Conservation (phyloP, 1,140 invertebrate species). For the Drosophila rufa region DNA sequence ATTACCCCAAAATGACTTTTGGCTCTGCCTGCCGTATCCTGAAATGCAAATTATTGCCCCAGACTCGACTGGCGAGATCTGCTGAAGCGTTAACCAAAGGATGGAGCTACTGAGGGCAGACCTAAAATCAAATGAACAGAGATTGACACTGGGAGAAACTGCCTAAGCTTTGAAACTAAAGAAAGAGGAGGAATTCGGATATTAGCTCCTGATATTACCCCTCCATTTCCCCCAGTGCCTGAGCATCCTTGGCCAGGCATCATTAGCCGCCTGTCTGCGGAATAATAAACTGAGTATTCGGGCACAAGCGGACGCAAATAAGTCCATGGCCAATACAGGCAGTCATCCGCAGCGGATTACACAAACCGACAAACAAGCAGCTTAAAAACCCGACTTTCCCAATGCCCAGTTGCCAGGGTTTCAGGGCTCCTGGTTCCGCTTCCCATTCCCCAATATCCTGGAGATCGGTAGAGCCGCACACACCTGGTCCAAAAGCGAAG, state of each 20-base stretch:
- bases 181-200: no score
- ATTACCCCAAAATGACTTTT: constrained; percentile 28
- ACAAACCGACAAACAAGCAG: constrained; percentile 81
- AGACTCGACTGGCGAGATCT: constrained; percentile 8
- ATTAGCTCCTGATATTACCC: no score
- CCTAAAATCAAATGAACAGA: constrained; percentile 54
- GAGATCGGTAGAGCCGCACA: neutral
- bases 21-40: constrained; percentile 9
- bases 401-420: constrained; percentile 54
- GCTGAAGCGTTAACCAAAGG: constrained; percentile 68
- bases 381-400: constrained; percentile 63
- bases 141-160: constrained; percentile 8
- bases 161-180: no score
- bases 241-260: constrained; percentile 62
- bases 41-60: constrained; percentile 49
- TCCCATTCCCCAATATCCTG: neutral
- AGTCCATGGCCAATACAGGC: constrained; percentile 40
- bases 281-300: constrained; percentile 72
- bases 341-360: constrained; percentile 68
- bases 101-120: constrained; percentile 25
- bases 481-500: constrained; percentile 38
- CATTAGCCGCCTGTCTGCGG: constrained; percentile 61
- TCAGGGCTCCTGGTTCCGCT: neutral
- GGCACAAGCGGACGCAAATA: constrained; percentile 25
- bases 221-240: constrained; percentile 22